These are phyloP conservation scores for Masnerella sp. DNA, from an alignment of 2,888 invertebrate species.

Conservation along the genomic window DNA sequence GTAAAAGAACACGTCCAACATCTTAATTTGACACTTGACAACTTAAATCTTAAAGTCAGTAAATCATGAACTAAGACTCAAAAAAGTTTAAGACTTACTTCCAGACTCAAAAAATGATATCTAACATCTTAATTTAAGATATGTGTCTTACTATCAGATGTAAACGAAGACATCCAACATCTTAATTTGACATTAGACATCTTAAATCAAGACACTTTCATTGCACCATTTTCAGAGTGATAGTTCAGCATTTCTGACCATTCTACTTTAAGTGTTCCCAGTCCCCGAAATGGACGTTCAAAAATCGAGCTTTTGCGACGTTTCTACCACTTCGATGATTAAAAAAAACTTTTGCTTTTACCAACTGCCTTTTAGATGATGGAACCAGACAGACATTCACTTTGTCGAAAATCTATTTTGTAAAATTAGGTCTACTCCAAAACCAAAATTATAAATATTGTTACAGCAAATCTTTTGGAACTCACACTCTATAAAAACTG, in stretches of 20 bases:
- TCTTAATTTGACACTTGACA: no score
- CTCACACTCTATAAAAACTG: no score
- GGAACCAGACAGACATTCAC: not conserved
- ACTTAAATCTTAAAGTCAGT: no score
- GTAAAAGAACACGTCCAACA: no score
- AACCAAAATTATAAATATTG: constrained; percentile 14
- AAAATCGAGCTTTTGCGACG: constrained; percentile 44
- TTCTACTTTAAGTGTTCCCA: constrained; percentile 34
- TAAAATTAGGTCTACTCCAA: constrained; percentile 19
- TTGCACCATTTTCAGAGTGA: constrained; percentile 22
- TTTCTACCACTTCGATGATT: constrained; percentile 22
- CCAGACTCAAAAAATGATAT: no score
- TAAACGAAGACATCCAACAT: no score
- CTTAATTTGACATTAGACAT: no score
- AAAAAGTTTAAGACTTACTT: no score
- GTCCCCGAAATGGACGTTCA: constrained; percentile 28
- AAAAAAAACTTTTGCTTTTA: constrained; percentile 13
- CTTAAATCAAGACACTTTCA: no score
- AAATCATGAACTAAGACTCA: no score
- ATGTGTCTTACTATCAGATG: no score
- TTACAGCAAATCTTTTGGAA: constrained; percentile 32
- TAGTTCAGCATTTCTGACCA: constrained; percentile 4
- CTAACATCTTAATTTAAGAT: no score
- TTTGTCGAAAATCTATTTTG: constrained; percentile 22
- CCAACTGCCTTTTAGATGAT: constrained; percentile 6